Base-by-base conservation (phyloP, 2,888 invertebrate species). In the Theodoxus fluviatilis region DNA sequence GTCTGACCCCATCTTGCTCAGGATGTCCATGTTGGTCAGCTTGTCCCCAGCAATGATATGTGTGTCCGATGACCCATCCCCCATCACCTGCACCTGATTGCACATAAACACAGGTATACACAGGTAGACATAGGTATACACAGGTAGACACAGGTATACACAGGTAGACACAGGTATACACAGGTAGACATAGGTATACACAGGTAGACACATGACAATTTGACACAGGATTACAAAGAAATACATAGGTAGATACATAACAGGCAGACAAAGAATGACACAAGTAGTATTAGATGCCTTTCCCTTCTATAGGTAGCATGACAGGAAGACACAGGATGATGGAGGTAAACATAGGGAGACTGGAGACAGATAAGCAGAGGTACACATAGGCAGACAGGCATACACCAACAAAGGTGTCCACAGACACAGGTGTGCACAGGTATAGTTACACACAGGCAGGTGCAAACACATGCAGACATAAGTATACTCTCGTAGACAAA, bases 41-140 rank as follows among this genome's bases (percentile, higher is more conserved):
- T 84, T 83, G 71, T 81, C 81, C 12, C 83, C 84, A 61, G 81
- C 79, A 18, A 85, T 74, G n/a, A 75, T 69, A 2, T 80, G 73
- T 31, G 79, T 79, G 18, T 76, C 76, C 2, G 67, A 69, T 12
- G 74, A 78, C 0, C 84, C 84, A 75, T 85, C 85, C 0, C 85
- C 85, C 57, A 83, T 71, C 3, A 84, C 75, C 2, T 75, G 76
- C 57, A 85, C 84, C 85, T 85, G 71, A 4, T 43, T 43, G 9
- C 43, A 12, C 15, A 12, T 7, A 43, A 43, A 43, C 43, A 15
- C 7, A 12, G 15, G 15, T 15, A 43, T 7, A 43, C 15, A 12
- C 43, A 7, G 15, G 15, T 7, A 15, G 43, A 7, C 7, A 43
- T 43, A 43, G 15, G 7, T 7, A 43, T 43, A 43, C 9, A 43